Conservation (phyloP, 2,888 invertebrate species). For the Latrodectus elegans region DNA sequence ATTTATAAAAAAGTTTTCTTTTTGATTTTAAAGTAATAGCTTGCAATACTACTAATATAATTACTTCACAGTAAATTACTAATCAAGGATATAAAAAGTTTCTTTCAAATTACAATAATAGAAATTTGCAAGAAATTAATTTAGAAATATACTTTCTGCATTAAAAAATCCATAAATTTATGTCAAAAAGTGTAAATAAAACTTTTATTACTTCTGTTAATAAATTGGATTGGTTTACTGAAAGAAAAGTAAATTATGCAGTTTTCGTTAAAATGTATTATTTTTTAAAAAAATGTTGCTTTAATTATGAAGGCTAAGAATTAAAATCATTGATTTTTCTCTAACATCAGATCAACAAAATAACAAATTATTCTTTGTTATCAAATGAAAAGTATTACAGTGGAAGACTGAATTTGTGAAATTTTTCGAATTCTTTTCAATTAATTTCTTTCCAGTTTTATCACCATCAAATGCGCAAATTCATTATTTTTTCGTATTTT, state of each 20-base stretch:
- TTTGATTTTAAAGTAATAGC: no score
- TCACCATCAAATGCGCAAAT: constrained; percentile 2
- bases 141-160: no score
- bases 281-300: not conserved
- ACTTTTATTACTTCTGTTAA: not conserved
- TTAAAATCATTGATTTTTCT: not conserved
- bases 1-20: no score
- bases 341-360: not conserved
- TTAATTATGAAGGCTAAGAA: not conserved
- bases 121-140: no score
- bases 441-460: not conserved
- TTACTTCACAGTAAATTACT: no score
- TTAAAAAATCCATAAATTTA: not conserved
- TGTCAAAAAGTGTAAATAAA: not conserved
- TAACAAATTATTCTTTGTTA: constrained; percentile 4
- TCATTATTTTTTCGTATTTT: not conserved
- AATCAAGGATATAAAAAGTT: no score
- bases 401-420: not conserved
- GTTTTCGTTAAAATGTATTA: not conserved
- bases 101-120: no score
- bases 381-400: not conserved
- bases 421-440: constrained; percentile 2
- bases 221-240: not conserved
- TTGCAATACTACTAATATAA: no score
- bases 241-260: not conserved